These are phyloP conservation scores for Malaclemys terrapin DNA, from an alignment of 2,113 vertebrate species.

Conservation along the genomic window DNA sequence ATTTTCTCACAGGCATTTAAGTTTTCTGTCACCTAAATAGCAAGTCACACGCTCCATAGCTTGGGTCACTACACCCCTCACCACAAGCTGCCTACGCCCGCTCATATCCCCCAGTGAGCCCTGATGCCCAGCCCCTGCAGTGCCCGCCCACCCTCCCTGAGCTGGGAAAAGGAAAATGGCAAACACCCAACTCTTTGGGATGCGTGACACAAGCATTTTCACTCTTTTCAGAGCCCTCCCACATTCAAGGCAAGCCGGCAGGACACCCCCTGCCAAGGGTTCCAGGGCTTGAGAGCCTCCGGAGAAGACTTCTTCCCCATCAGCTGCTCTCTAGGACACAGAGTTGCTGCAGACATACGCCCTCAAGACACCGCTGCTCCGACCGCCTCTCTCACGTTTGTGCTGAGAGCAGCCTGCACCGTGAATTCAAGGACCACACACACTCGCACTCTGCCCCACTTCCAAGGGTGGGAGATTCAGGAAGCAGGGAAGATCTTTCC, in stretches of 20 bases:
- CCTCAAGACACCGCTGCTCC: accelerated
- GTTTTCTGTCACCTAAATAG: neutral
- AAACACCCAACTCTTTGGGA: neutral
- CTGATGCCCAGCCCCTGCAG: neutral
- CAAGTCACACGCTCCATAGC: neutral
- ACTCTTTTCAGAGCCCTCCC: neutral
- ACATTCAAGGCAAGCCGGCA: accelerated
- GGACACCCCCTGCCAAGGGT: neutral
- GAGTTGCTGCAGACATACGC: neutral
- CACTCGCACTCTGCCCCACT: neutral
- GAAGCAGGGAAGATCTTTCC: neutral
- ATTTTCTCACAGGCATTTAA: neutral
- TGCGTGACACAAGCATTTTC: neutral
- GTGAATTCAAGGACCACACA: neutral
- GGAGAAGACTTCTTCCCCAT: neutral
- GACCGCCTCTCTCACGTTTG: neutral
- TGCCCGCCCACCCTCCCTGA: neutral
- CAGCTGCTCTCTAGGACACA: neutral
- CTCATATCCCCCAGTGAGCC: neutral
- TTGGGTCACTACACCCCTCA: neutral
- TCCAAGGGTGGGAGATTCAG: neutral
- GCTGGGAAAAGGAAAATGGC: neutral
- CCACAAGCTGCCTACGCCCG: neutral
- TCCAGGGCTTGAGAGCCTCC: accelerated
- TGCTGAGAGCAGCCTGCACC: neutral